Conservation (phyloP, 1,140 invertebrate genomes). For the Drosophila pruinosa region DNA sequence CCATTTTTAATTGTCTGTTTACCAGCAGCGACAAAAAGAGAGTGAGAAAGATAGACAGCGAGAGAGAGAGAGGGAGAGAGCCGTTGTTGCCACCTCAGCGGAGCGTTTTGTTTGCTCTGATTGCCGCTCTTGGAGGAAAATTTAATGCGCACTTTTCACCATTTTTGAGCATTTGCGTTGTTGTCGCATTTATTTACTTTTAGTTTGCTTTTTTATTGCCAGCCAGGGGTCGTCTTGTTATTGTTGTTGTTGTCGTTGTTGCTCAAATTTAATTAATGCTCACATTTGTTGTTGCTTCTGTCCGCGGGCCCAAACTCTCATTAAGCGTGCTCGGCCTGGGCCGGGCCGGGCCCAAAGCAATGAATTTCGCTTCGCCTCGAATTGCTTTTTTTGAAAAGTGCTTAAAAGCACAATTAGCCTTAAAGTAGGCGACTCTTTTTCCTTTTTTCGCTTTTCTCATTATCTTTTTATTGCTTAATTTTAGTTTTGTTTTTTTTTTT, state of each 20-base stretch:
- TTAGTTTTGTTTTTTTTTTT: background rate
- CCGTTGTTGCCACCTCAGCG: background rate
- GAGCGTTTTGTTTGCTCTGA: constrained; percentile 24
- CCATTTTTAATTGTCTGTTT: constrained; percentile 70
- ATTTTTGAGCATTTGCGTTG: constrained; percentile 30
- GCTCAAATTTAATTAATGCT: constrained; percentile 48
- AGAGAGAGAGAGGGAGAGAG: constrained; percentile 22
- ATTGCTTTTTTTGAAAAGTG: constrained; percentile 32
- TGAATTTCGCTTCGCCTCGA: constrained; percentile 4
- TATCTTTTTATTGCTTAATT: background rate
- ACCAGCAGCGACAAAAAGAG: constrained; percentile 9
- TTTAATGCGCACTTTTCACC: constrained; percentile 31
- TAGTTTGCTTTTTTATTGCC: constrained; percentile 37
- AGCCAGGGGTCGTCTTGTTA: background rate
- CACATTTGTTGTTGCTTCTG: constrained; percentile 15
- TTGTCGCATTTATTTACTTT: constrained; percentile 40
- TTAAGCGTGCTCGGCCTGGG: too few relatives aligned
- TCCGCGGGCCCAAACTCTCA: constrained; percentile 19
- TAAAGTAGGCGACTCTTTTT: constrained; percentile 16
- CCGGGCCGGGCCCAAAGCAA: background rate
- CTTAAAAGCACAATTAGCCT: constrained; percentile 41
- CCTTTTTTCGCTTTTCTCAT: background rate
- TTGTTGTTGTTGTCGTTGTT: background rate
- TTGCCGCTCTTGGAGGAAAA: constrained; percentile 56
- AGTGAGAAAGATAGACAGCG: background rate